A percentile compares a stretch with the other conserved stretches of the same genome.
These are phyloP conservation scores for Drepana arcuata DNA, from an alignment of 1,140 invertebrate genomes.

Conservation along the genomic window DNA sequence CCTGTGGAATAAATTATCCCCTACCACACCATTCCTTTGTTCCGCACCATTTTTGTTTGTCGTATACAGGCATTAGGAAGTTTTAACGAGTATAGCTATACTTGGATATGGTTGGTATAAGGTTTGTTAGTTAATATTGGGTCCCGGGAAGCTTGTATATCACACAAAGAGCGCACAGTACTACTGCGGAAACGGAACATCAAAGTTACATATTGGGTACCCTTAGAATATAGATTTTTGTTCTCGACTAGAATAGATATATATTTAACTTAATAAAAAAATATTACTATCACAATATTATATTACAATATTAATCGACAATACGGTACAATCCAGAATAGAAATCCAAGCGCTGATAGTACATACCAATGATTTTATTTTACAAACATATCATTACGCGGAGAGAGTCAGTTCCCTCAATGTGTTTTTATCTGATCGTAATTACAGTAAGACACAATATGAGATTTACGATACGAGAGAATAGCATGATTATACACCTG, in stretches of 20 bases:
- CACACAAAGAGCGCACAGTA: background rate
- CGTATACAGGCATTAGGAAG: slow-evolving; percentile 26
- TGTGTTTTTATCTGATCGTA: no score
- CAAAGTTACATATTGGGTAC: background rate
- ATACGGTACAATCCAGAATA: no score
- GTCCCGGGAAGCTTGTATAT: slow-evolving; percentile 1
- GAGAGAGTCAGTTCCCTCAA: no score
- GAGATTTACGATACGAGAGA: no score
- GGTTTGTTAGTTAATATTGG: slow-evolving; percentile 2
- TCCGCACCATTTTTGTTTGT: slow-evolving; percentile 22
- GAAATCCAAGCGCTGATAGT: no score
- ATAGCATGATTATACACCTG: no score
- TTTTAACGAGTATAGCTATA: slow-evolving; percentile 40
- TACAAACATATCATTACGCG: no score
- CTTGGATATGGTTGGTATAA: slow-evolving; percentile 2
- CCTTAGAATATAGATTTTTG: slow-evolving; percentile 1
- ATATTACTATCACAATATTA: no score
- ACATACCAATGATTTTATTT: no score
- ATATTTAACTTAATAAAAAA: no score
- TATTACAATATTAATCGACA: no score
- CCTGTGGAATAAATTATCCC: slow-evolving; percentile 38
- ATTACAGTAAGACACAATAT: no score
- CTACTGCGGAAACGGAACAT: slow-evolving; percentile 1
- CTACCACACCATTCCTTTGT: slow-evolving; percentile 30
- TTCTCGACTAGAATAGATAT: background rate